phyloP scores from a whole-genome alignment of 1,140 invertebrate genomes.

The Tribolium castaneum region DNA sequence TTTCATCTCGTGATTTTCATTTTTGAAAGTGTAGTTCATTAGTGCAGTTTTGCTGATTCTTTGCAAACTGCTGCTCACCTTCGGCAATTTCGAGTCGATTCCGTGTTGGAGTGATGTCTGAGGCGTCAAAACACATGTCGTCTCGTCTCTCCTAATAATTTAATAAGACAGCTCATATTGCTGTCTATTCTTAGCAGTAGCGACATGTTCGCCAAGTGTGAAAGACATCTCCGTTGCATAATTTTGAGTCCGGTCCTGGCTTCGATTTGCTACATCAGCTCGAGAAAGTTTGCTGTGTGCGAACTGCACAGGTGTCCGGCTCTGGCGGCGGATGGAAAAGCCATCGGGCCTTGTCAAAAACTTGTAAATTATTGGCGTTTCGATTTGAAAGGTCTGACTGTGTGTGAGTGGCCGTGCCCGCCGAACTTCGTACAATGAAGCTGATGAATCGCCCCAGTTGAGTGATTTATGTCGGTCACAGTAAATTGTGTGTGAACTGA shows the following conservation, averaged over 20 bases:
- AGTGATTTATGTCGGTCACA: constrained; percentile 60
- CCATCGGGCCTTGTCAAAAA: constrained; percentile 59
- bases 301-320: constrained; percentile 32
- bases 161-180: neutral
- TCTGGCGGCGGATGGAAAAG: constrained; percentile 54
- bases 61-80: too few relatives aligned
- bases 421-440: constrained; percentile 50
- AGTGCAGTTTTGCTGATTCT: too few relatives aligned
- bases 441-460: constrained; percentile 60
- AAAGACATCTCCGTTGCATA: too few relatives aligned
- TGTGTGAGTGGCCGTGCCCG: constrained; percentile 38
- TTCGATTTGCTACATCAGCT: neutral
- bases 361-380: constrained; percentile 60
- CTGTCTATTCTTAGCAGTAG: neutral
- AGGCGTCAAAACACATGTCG: neutral
- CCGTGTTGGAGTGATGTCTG: neutral
- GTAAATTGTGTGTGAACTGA: constrained; percentile 58
- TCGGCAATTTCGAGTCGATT: neutral
- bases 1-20: too few relatives aligned
- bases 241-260: neutral
- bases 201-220: neutral
- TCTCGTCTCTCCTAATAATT: neutral
- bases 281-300: constrained; percentile 25
- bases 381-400: constrained; percentile 54
- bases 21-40: too few relatives aligned